phyloP scores from a whole-genome alignment of 1,140 invertebrate species.

The Sesamia nonagrioides region DNA sequence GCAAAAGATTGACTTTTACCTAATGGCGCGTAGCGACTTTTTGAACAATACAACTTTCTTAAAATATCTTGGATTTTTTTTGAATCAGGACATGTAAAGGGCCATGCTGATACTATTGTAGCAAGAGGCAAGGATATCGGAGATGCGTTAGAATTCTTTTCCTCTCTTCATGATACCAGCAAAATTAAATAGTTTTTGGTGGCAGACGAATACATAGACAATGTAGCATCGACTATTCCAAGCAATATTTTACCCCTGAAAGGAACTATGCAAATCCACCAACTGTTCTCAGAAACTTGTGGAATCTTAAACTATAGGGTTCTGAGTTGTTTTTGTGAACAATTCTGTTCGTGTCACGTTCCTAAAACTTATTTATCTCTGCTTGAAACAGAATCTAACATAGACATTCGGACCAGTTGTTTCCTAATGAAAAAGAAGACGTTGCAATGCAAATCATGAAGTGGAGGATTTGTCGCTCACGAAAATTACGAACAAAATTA shows the following conservation, averaged over 20 bases:
- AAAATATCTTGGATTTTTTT: not conserved
- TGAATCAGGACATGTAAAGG: not conserved
- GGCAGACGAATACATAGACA: not conserved
- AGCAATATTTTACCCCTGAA: slow-evolving; percentile 47
- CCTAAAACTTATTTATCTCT: slow-evolving; percentile 37
- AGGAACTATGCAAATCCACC: slow-evolving; percentile 54
- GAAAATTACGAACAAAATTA: no score
- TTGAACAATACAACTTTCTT: not conserved
- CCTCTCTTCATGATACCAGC: slow-evolving; percentile 31
- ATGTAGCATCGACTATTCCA: slow-evolving; percentile 45
- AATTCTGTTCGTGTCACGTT: slow-evolving; percentile 51
- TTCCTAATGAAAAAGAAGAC: not conserved
- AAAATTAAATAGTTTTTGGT: slow-evolving; percentile 18
- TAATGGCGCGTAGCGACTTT: not conserved
- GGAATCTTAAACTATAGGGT: slow-evolving; percentile 2
- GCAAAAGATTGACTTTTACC: not conserved
- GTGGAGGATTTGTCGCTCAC: no score
- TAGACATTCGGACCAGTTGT: not conserved
- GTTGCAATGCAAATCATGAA: not conserved
- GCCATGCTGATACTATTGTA: not conserved
- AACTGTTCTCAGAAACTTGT: slow-evolving; percentile 42
- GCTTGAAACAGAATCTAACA: not conserved
- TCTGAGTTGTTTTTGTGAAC: slow-evolving; percentile 9
- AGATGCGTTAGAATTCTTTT: slow-evolving; percentile 48
- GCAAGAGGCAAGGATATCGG: slow-evolving; percentile 18